Evolutionary conservation across 2,888 invertebrate genomes (phyloP), one percentile per base, ranked within the genome.

Genomic region (Cheiracanthium punctorium): DNA sequence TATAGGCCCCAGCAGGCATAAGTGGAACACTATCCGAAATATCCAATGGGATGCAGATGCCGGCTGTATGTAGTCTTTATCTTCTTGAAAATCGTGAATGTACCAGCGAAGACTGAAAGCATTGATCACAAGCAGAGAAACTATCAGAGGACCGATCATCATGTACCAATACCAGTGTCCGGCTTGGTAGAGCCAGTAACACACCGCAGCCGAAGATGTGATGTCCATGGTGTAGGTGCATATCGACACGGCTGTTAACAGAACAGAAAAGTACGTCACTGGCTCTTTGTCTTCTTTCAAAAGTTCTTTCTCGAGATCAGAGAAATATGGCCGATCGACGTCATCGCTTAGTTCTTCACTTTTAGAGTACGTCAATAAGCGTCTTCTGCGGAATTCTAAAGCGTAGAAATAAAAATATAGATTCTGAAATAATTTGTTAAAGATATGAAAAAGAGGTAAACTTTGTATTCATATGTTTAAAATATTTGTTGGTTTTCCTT

Each of bases 31-130:
- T 12, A 80, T 58, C 48, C 88, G 77, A 69, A 89, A 67, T 0
- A 75, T 69, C 89, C 89, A 89, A 70, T 89, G 89, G 32, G 80
- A 76, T 2, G 52, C n/a, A 12, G 88, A 80, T 48, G 84, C 70
- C 37, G 74, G 41, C 7, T 69, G 75, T 29, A 80, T n/a, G 14
- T 75, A 33, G 0, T 48, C 43, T 52, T 82, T 80, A 14, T 82
- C 82, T 30, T 89, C 88, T 24, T 89, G 87, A n/a, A 88, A 79
- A 58, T 89, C 89, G 28, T 89, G 88, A 37, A 75, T 64, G 69
- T 89, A 89, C 89, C 89, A 90, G 52, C 86, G 77, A 1, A 89
- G 73, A 48, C 89, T 90, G 82, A 89, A 89, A 14, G 79, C 65
- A 64, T 90, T 90, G 79, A 89, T 82, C 28, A 89, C 43, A 17